Evolutionary conservation across 2,113 vertebrate genomes (phyloP), one percentile per base, ranked within the genome.

Genomic region (Perca flavescens): DNA sequence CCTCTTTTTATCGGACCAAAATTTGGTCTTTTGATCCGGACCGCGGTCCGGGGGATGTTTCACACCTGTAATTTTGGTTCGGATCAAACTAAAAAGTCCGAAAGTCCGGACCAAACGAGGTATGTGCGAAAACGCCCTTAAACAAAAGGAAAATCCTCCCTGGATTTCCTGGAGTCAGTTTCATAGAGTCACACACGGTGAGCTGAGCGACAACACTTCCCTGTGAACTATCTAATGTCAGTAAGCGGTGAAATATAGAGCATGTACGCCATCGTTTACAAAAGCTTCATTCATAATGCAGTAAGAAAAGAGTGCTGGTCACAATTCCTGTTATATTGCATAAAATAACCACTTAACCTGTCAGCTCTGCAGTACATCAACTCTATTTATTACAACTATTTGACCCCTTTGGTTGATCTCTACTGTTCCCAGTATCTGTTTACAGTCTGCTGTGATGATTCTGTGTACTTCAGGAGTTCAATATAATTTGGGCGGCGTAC

Each of bases 211-310:
- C 66, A 83, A 22, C 71, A 56, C 8, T 13, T 61, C 25, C 5
- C 66, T 74, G 52, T 58, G 74, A 86, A 70, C 58, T 19, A 1
- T 4, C n/a, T 8, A 14, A 25, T n/a, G 25, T 43, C 17, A 53
- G 52, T 49, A n/a, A 43, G 60, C 58, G 7, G 34, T 28, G 4
- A 54, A 50, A 31, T 25, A 36, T 17, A 57, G 36, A 58, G 43
- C 66, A 36, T 25, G 63, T 28, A 7, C 13, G 56, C 14, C 22
- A 40, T 28, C 15, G 66, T 58, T 50, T 53, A 49, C 7, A 63
- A 69, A 81, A 54, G 73, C 57, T 74, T 78, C 52, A 65, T 88
- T 86, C 70, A 84, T 84, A 70, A 86, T 70, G 52, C 52, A 79
- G 21, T 4, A 21, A 54, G 70, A 22, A 13, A 54, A 34, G 21